Base-by-base conservation (phyloP, 2,888 invertebrate genomes). In the Netelia melanura region DNA sequence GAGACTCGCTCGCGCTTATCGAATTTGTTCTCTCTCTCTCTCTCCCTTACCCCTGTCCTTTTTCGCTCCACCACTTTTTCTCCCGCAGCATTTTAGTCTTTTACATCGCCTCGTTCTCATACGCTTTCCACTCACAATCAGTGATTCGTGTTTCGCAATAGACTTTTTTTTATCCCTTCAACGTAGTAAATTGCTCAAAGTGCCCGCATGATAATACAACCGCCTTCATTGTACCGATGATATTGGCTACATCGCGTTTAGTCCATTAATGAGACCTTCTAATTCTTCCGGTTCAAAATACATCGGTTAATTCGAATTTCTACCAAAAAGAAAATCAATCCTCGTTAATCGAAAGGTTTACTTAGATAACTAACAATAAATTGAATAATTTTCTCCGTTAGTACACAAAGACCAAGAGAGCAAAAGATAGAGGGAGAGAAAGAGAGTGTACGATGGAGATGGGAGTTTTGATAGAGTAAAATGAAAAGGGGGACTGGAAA, bases 1-100 rank as follows among this genome's bases (percentile, higher is more conserved):
- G 78, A 68, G 74, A 74, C 64, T 76, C 43, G 62, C 43, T 30
- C 68, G 65, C 44, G 84, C 38, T 84, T 77, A 81, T 77, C 77
- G 68, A 77, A 62, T 84, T 81, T 74, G 17, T 77, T 81, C 54
- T 54, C 56, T 65, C 62, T 17, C 68, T 17, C 17, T 17, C 17
- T 17, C 17, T 17, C 17, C 17, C 17, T 17, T 17, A 17, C 17
- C 30, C 25, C 25, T 25, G 14, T 56, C 6, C 11, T 52, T 17
- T 54, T 56, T 71, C 58, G 38, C 54, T 30, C 43, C 17, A 14
- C n/a, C 70, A 44, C 43, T 30, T 30, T 44, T 70, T 52, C 54
- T 48, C 71, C 70, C 56, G 23, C 71, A 54, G 52, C 52, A 30
- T 81, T 68, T 30, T 21, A 62, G 62, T 75, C 23, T 44, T 68